Percentiles rank a stretch among this genome's conserved stretches.
phyloP scores from a whole-genome alignment of 2,888 invertebrate genomes.

The Nymphalis c-album region DNA sequence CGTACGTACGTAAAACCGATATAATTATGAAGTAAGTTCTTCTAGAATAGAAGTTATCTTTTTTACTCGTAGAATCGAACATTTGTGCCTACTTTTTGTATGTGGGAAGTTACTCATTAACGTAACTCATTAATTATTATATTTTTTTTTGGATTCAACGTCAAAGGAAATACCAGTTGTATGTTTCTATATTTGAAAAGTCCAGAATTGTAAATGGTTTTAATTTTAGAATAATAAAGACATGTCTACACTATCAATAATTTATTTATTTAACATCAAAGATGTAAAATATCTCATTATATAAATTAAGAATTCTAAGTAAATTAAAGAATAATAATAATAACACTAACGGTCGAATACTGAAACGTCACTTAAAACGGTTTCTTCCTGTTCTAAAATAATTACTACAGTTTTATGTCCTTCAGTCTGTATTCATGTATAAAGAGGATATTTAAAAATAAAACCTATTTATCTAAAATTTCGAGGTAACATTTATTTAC shows the following conservation, averaged over 20 bases:
- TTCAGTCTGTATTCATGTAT: no score
- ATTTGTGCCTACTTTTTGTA: not conserved
- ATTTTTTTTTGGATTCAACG: not conserved
- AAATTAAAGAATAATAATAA: no score
- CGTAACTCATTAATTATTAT: not conserved
- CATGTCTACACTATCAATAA: no score
- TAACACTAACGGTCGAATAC: no score
- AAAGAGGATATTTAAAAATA: no score
- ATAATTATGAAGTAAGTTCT: no score
- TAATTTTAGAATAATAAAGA: not conserved
- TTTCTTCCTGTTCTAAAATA: constrained; percentile 3
- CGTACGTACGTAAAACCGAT: no score
- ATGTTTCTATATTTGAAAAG: not conserved
- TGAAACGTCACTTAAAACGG: not conserved
- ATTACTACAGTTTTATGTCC: not conserved
- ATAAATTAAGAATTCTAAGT: not conserved
- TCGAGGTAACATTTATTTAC: no score
- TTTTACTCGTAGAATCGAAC: not conserved
- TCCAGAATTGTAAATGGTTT: no score
- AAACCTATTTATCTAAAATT: no score
- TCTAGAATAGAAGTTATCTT: not conserved
- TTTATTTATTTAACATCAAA: no score
- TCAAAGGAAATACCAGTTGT: not conserved
- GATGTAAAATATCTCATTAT: no score
- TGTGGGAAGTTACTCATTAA: not conserved